A percentile compares a stretch with the other conserved stretches of the same genome.
These are phyloP conservation scores for Crematogaster levior DNA, from an alignment of 2,888 invertebrate species.

Conservation along the genomic window DNA sequence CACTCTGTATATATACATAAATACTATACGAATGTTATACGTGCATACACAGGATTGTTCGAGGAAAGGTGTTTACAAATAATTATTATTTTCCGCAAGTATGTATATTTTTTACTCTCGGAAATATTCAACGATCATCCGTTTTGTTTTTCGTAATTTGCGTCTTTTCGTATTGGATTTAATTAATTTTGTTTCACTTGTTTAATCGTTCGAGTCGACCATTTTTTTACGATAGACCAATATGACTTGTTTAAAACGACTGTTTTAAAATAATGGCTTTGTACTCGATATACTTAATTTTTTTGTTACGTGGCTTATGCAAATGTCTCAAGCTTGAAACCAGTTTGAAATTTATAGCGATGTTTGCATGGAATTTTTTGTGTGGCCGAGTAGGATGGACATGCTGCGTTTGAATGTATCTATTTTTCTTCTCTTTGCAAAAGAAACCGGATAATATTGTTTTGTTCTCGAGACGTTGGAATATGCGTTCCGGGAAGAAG, in stretches of 20 bases:
- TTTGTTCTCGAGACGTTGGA: not conserved
- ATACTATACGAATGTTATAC: conserved; percentile 29
- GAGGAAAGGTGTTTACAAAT: not conserved
- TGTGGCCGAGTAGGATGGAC: not conserved
- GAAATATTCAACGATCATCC: not conserved
- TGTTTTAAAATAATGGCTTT: not conserved
- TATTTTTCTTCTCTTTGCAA: not conserved
- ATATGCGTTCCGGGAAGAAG: not conserved
- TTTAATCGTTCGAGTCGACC: not conserved
- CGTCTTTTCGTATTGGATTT: not conserved
- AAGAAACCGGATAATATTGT: not conserved
- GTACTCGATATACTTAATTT: not conserved
- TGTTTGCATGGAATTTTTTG: not conserved
- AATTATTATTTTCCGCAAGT: not conserved
- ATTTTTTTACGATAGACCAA: not conserved
- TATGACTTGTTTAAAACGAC: not conserved
- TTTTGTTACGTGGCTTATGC: not conserved
- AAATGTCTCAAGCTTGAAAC: not conserved
- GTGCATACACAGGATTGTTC: conserved; percentile 23
- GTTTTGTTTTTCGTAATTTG: not conserved
- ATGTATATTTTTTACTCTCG: not conserved
- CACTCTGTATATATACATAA: conserved; percentile 32
- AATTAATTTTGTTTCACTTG: not conserved
- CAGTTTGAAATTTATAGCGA: not conserved
- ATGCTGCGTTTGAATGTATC: not conserved